Evolutionary conservation across 1,140 invertebrate species (phyloP).

Genomic region (Liolophura sinensis): DNA sequence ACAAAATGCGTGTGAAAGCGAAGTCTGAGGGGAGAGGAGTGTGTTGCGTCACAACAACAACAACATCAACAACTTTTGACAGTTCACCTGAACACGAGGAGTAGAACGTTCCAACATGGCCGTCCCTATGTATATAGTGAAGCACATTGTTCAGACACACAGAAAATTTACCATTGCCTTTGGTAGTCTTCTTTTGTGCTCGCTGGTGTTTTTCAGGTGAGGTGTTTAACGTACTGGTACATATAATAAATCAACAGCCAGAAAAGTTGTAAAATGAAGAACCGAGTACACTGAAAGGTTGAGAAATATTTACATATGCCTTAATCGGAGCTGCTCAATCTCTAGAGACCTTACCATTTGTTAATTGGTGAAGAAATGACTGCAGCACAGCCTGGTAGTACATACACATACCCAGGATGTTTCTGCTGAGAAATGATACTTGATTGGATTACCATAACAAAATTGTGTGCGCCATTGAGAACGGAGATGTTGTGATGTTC

Average conservation of each 20-base stretch:
- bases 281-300: background rate
- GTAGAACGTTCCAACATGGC: no score
- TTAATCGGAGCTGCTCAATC: background rate
- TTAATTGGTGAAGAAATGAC: background rate
- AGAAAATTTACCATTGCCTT: constrained; percentile 33
- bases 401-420: background rate
- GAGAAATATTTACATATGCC: background rate
- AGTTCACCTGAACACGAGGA: no score
- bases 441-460: no score
- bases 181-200: constrained; percentile 22
- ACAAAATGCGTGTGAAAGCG: no score
- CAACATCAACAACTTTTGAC: no score
- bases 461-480: no score
- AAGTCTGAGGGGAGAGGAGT: no score
- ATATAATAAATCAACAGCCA: background rate
- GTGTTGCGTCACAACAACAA: no score
- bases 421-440: no score
- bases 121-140: constrained; percentile 43
- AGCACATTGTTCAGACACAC: constrained; percentile 38
- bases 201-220: constrained; percentile 38
- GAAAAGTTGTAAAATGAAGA: background rate
- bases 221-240: background rate
- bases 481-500: no score
- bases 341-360: constrained; percentile 12
- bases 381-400: background rate